Base-by-base conservation (phyloP, 2,113 vertebrate genomes). In the Bos indicus region DNA sequence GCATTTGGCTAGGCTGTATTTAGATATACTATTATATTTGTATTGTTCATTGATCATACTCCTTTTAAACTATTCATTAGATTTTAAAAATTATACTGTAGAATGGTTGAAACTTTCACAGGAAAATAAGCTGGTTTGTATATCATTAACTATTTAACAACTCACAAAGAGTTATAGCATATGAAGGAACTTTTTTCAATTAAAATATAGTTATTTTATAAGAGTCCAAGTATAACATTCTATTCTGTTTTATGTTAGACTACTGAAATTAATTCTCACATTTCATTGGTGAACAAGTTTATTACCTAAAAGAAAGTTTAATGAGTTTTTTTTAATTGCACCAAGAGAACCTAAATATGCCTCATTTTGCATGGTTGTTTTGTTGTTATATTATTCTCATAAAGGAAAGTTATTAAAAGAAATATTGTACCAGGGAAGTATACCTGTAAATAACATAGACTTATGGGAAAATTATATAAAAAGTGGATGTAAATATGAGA, bases 231-330 rank as follows among this genome's bases (percentile, higher is more conserved):
- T 80, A 84, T 82, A 54, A 15, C 11, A 74, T 91, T 94, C 21
- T 67, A 6, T 87, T 95, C 57, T 88, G 3, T 84, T 96, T 96
- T 82, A 46, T 80, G 54, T 97, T 46, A 74, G 43, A 86, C 67
- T 94, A 86, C 67, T 57, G 60, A 95, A 82, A 91, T 96, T 52
- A 95, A 91, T 88, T 57, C 25, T 95, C 40, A 78, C 40, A 81
- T 81, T 89, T 93, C 16, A 23, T 36, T 97, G 84, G 95, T 88
- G 57, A 95, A 88, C 43, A 95, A 26, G 36, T 93, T 96, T 97
- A 87, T 96, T 91, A 83, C 62, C 28, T 83, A n/a, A 84, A 93
- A 96, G 91, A 95, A 97, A 95, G 74, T 93, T 25, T 94, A 95
- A 92, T 96, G 17, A 78, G 51, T 74, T 17, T 78, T 28, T 48